These are phyloP conservation scores for Drosophila anomalata DNA, from an alignment of 2,888 invertebrate species.

Conservation along the genomic window DNA sequence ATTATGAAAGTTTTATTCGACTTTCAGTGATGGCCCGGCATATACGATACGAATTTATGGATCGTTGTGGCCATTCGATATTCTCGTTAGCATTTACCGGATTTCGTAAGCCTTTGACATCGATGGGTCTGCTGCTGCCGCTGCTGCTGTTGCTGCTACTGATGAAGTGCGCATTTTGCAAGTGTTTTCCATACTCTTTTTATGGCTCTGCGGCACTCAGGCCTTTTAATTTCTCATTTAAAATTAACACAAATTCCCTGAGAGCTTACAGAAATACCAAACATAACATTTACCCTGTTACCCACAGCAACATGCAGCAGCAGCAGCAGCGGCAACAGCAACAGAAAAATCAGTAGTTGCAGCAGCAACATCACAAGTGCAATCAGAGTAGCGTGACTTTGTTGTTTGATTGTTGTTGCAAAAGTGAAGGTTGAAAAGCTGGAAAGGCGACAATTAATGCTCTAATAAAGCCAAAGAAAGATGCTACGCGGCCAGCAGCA, in stretches of 20 bases:
- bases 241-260: slow-evolving; percentile 37
- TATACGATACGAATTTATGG: slow-evolving; percentile 23
- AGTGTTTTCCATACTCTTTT: slow-evolving; percentile 8
- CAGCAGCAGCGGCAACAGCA: slow-evolving; percentile 19
- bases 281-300: slow-evolving; percentile 37
- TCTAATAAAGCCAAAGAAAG: slow-evolving; percentile 80
- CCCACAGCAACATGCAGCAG: slow-evolving; percentile 23
- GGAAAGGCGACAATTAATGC: slow-evolving; percentile 80
- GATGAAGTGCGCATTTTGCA: slow-evolving; percentile 22
- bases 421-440: slow-evolving; percentile 81
- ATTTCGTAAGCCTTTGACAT: slow-evolving; percentile 11
- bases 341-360: slow-evolving; percentile 18
- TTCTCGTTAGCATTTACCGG: slow-evolving; percentile 38
- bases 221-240: slow-evolving; percentile 35
- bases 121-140: background rate
- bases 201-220: slow-evolving; percentile 19
- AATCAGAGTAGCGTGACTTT: slow-evolving; percentile 72
- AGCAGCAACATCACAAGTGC: slow-evolving; percentile 44
- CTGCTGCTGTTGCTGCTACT: slow-evolving; percentile 2
- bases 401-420: slow-evolving; percentile 51
- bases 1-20: slow-evolving; percentile 65
- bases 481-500: slow-evolving; percentile 36
- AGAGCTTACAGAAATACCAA: slow-evolving; percentile 17
- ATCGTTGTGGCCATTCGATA: slow-evolving; percentile 18
- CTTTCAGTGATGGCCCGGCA: slow-evolving; percentile 25